phyloP scores from a whole-genome alignment of 2,888 invertebrate genomes.

The Catocala sponsa region DNA sequence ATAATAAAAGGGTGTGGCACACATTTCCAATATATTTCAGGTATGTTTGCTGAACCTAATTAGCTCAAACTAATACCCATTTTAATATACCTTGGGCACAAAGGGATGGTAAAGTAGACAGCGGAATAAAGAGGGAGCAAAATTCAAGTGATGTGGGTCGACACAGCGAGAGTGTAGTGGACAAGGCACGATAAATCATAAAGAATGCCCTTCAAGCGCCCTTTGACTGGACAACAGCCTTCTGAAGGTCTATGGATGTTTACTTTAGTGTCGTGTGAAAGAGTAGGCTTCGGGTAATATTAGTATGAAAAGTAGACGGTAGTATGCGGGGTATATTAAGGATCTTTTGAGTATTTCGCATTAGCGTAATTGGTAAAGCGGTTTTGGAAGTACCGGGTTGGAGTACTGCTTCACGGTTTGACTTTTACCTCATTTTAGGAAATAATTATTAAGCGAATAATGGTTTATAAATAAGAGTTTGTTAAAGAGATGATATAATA shows the following conservation, averaged over 20 bases:
- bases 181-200: constrained; percentile 53
- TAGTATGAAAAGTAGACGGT: too few species aligned
- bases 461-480: too few species aligned
- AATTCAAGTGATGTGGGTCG: constrained; percentile 44
- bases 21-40: background rate
- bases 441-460: too few species aligned
- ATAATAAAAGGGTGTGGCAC: too few species aligned
- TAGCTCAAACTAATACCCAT: constrained; percentile 32
- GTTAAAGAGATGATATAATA: too few species aligned
- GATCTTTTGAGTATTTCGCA: too few species aligned
- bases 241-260: constrained; percentile 7
- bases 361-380: too few species aligned
- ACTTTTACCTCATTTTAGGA: too few species aligned
- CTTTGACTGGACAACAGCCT: constrained; percentile 16
- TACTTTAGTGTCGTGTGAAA: background rate
- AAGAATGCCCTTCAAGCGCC: constrained; percentile 29
- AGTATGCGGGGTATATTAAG: too few species aligned
- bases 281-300: too few species aligned
- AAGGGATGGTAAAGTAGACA: constrained; percentile 27
- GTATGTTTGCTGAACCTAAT: constrained; percentile 23
- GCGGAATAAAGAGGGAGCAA: constrained; percentile 27
- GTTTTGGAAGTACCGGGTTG: too few species aligned
- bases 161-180: constrained; percentile 37
- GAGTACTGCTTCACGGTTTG: too few species aligned
- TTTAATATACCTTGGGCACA: constrained; percentile 37